phyloP scores from a whole-genome alignment of 2,113 vertebrate genomes.

The Emberiza fucata region DNA sequence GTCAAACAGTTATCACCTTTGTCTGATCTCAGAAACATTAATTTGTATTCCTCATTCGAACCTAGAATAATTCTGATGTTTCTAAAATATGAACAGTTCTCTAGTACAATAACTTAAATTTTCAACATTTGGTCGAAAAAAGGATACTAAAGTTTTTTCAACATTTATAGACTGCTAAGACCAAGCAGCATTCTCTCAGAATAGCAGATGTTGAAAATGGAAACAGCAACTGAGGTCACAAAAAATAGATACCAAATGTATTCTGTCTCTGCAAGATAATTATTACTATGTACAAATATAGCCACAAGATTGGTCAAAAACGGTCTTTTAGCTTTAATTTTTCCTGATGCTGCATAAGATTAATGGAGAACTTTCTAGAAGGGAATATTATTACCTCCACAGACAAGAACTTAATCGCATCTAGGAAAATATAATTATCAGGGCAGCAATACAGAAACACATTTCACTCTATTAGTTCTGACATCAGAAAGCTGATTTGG shows the following conservation, averaged over 20 bases:
- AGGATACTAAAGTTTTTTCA: not conserved
- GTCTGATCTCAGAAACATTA: not conserved
- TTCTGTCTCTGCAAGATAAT: not conserved
- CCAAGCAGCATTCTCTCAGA: not conserved
- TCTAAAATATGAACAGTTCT: not conserved
- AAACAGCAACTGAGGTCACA: slow-evolving; percentile 46
- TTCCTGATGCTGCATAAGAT: not conserved
- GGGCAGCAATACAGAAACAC: not conserved
- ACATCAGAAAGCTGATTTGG: not conserved
- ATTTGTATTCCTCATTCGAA: not conserved
- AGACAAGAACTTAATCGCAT: not conserved
- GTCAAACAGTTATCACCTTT: not conserved
- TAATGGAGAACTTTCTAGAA: not conserved
- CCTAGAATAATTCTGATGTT: not conserved
- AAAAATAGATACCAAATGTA: slow-evolving; percentile 4
- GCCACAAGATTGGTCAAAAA: not conserved
- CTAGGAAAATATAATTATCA: not conserved
- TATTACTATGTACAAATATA: not conserved
- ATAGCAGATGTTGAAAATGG: slow-evolving; percentile 9
- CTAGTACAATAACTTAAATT: not conserved
- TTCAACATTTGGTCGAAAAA: not conserved
- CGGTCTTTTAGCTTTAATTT: not conserved
- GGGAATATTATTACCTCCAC: not conserved
- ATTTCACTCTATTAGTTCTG: not conserved
- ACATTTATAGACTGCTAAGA: not conserved